These are phyloP conservation scores for Agonum fuliginosum DNA, from an alignment of 2,888 invertebrate species.

Conservation along the genomic window DNA sequence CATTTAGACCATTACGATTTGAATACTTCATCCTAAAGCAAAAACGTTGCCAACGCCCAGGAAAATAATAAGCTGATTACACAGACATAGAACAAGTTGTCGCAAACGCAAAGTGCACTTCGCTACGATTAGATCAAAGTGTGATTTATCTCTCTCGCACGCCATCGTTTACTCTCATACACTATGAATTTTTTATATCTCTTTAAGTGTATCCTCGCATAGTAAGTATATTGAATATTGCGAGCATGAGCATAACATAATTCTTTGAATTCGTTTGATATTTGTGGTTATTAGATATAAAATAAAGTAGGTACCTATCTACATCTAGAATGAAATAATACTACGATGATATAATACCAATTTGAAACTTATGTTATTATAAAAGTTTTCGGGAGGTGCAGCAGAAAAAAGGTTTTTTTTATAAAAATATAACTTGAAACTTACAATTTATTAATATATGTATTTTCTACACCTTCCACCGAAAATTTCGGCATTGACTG, in stretches of 20 bases:
- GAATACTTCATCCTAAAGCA: conserved; percentile 20
- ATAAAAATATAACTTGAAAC: too few relatives aligned
- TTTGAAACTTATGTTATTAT: too few relatives aligned
- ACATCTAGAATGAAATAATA: too few relatives aligned
- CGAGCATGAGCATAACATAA: background rate
- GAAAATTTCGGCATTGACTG: too few relatives aligned
- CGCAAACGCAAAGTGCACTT: conserved; percentile 16
- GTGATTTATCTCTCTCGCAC: background rate
- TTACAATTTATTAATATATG: too few relatives aligned
- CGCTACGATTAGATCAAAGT: conserved; percentile 30
- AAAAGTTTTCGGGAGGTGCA: too few relatives aligned
- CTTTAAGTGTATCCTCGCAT: conserved; percentile 21
- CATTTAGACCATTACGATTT: background rate
- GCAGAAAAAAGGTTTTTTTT: too few relatives aligned
- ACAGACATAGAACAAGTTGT: conserved; percentile 27
- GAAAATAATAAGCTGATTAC: conserved; percentile 49
- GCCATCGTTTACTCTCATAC: background rate
- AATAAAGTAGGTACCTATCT: too few relatives aligned
- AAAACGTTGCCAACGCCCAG: background rate
- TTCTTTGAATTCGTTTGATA: too few relatives aligned
- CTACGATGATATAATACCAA: too few relatives aligned
- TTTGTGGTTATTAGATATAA: too few relatives aligned
- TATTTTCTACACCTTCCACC: too few relatives aligned
- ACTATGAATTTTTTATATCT: conserved; percentile 27
- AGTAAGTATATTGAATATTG: background rate